phyloP scores from a whole-genome alignment of 2,113 vertebrate genomes.

The Crotalus tigris region DNA sequence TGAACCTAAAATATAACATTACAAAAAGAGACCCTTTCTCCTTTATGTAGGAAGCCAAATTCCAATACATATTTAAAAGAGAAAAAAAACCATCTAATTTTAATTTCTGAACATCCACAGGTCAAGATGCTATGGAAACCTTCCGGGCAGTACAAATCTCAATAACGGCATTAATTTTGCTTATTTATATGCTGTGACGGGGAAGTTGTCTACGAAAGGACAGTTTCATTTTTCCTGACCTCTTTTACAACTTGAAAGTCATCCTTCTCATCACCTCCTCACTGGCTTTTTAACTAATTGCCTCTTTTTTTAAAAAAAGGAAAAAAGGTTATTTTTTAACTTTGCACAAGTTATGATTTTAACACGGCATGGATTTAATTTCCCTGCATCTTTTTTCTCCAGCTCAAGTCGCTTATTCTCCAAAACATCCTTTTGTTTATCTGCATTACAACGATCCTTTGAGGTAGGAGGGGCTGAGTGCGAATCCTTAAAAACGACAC shows the following conservation, averaged over 20 bases:
- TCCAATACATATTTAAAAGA: background rate
- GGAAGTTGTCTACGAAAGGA: conserved; percentile 46
- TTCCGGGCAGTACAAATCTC: conserved; percentile 36
- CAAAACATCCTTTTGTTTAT: background rate
- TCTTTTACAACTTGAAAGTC: conserved; percentile 38
- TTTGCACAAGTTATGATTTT: background rate
- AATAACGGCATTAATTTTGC: conserved; percentile 48
- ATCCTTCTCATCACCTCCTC: conserved; percentile 14
- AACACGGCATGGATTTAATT: background rate
- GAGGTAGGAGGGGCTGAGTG: background rate
- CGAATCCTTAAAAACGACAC: background rate
- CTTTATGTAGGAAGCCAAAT: background rate
- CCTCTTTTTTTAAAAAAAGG: conserved; percentile 28
- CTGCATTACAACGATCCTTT: background rate
- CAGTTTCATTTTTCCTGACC: conserved; percentile 42
- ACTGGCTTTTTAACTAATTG: background rate
- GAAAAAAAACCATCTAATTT: background rate
- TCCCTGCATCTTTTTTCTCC: background rate
- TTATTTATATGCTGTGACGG: conserved; percentile 25
- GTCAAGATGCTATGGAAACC: background rate
- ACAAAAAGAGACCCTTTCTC: background rate
- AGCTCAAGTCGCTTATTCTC: background rate
- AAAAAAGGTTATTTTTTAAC: background rate
- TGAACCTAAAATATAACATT: background rate
- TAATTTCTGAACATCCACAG: background rate